Base-by-base conservation (phyloP, 2,797 vertebrate genomes). In the Halcyon chelicuti region DNA sequence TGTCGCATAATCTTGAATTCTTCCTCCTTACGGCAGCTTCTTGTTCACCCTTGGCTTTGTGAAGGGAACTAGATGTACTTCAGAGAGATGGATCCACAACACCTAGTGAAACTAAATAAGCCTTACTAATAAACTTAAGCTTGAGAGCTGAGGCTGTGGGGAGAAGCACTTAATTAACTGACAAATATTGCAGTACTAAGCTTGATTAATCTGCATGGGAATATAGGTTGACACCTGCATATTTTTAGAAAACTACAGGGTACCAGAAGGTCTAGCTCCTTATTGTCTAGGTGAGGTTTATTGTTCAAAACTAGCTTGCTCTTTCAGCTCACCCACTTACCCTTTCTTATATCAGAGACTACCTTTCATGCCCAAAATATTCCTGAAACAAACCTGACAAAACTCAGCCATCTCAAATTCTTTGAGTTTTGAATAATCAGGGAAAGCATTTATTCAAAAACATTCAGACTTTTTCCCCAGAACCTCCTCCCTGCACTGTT, bases 1-100 rank as follows among this genome's bases (percentile, higher is more conserved):
- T 94, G 76, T 88, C 58, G 86, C 52, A 71, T 47, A 76, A 76
- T 76, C 72, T 94, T 82, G 23, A 92, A 75, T 88, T 94, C 94
- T 96, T 95, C 95, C 55, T 94, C 87, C 91, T 94, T 81, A 28
- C 1, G 2, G 10, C 28, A 93, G 44, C 60, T 95, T 94, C 82
- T 93, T 83, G 68, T 47, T 89, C 57, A 61, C 49, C 28, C 61
- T 72, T 86, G 39, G 7, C 75, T 94, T 87, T 91, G 76, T 60
- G 94, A 89, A 88, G 29, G 95, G 87, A 95, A 91, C 85, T 90
- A 80, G 46, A 87, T 93, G 61, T 65, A 68, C 35, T 92, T 80
- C 49, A 75, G 42, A 60, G 62, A 74, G 70, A 68, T 67, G 18
- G 37, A 86, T 90, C 33, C 55, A 55, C 35, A 78, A 91, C 71